A percentile compares a stretch with the other conserved stretches of the same genome.
Conservation (phyloP, 2,888 invertebrate genomes). For the Hyposoter didymator region DNA sequence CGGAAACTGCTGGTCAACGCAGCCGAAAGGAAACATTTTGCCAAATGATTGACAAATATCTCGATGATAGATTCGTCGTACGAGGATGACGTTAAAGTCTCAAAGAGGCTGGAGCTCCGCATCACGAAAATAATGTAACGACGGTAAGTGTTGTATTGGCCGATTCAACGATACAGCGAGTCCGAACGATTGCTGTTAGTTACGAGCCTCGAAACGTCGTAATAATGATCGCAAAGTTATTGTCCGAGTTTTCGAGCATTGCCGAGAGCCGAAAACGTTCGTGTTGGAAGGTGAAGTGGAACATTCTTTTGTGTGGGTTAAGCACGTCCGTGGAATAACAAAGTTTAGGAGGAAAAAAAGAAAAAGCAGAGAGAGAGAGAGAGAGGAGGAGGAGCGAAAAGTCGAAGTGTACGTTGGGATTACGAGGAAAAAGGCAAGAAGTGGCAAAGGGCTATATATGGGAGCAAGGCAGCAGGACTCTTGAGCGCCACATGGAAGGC, state of each 20-base stretch:
- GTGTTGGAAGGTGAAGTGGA: conserved; percentile 34
- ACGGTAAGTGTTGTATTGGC: neutral
- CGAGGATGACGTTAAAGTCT: neutral
- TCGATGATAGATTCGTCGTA: conserved; percentile 9
- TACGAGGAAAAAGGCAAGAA: conserved; percentile 20
- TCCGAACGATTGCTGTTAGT: neutral
- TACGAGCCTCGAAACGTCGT: neutral
- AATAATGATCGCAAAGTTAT: neutral
- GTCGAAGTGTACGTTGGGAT: conserved; percentile 46
- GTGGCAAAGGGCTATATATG: conserved; percentile 37
- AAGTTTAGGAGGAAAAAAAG: conserved; percentile 70
- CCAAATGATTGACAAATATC: conserved; percentile 40
- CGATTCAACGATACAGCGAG: neutral
- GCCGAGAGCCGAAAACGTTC: conserved; percentile 20
- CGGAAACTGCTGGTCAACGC: conserved; percentile 38
- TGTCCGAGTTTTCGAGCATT: neutral
- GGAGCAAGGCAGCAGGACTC: conserved; percentile 52
- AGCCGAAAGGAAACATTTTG: conserved; percentile 36
- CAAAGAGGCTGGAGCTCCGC: too few relatives aligned
- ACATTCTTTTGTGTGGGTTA: conserved; percentile 54
- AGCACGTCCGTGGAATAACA: conserved; percentile 70
- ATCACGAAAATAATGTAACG: too few relatives aligned
- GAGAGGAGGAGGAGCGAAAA: conserved; percentile 64
- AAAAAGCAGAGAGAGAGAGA: conserved; percentile 55
- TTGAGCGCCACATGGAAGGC: conserved; percentile 58